These are phyloP conservation scores for Danionella dracula DNA, from an alignment of 2,797 vertebrate genomes.

Conservation along the genomic window DNA sequence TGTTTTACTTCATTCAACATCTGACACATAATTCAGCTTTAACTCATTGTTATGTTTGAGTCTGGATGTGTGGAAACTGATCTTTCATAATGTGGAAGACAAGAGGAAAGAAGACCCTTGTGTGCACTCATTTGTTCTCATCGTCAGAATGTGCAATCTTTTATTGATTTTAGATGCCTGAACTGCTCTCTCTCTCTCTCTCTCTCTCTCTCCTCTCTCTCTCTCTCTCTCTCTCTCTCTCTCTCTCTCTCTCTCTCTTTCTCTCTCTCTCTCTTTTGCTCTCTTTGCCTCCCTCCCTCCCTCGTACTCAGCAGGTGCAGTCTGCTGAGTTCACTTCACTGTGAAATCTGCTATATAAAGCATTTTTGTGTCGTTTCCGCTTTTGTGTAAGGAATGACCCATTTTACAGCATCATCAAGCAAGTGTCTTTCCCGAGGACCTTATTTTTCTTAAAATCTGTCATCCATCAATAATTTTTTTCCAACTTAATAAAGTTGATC, in stretches of 20 bases:
- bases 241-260: too few relatives aligned
- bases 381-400: background rate
- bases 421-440: background rate
- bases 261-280: background rate
- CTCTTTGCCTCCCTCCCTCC: too few relatives aligned
- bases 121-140: constrained; percentile 27
- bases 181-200: background rate
- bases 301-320: constrained; percentile 18
- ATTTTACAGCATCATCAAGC: background rate
- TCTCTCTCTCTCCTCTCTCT: background rate
- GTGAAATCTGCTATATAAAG: constrained; percentile 30
- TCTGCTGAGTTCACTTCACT: constrained; percentile 31
- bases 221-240: too few relatives aligned
- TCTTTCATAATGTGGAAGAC: constrained; percentile 19
- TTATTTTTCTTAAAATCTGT: background rate
- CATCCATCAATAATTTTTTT: background rate
- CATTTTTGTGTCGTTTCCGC: background rate
- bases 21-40: background rate
- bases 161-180: constrained; percentile 28
- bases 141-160: constrained; percentile 18
- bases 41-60: constrained; percentile 10
- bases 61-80: background rate
- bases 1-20: background rate
- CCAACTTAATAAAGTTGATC: too few relatives aligned
- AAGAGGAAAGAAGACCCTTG: constrained; percentile 7